A percentile compares a stretch with the other conserved stretches of the same genome.
phyloP scores from a whole-genome alignment of 2,113 vertebrate genomes.

The Saiga tatarica region DNA sequence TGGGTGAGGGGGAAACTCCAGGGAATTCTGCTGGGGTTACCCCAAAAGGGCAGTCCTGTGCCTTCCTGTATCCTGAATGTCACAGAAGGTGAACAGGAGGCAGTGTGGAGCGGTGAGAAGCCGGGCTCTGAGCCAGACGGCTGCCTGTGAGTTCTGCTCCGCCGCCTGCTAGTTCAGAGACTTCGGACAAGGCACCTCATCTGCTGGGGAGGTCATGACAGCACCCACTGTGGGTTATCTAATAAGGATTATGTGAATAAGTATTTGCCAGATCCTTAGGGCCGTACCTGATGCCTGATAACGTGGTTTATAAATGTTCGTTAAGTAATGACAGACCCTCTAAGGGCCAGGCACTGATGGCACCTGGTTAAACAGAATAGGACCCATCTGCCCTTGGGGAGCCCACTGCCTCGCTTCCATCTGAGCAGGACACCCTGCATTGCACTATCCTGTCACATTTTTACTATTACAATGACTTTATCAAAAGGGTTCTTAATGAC shows the following conservation, averaged over 20 bases:
- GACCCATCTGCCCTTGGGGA: not conserved
- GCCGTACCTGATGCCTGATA: not conserved
- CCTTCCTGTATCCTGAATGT: not conserved
- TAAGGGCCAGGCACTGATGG: not conserved
- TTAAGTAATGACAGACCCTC: not conserved
- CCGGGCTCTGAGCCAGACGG: not conserved
- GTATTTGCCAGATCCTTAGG: not conserved
- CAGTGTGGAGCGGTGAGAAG: rapidly evolving
- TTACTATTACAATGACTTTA: not conserved
- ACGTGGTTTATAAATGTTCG: not conserved
- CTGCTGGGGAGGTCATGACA: not conserved
- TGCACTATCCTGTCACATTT: not conserved
- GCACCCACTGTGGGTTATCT: rapidly evolving
- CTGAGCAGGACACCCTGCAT: no score
- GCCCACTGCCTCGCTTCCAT: rapidly evolving
- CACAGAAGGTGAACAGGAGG: not conserved
- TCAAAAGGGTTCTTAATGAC: no score
- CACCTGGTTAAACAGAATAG: not conserved
- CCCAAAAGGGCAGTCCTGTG: not conserved
- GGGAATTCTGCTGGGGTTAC: not conserved
- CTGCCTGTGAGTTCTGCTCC: not conserved
- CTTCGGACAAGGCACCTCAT: not conserved
- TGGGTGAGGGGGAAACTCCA: not conserved
- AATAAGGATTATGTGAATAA: not conserved
- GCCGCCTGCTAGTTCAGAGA: not conserved